Conservation (phyloP, 2,888 invertebrate genomes). For the Metallyticus violacea region DNA sequence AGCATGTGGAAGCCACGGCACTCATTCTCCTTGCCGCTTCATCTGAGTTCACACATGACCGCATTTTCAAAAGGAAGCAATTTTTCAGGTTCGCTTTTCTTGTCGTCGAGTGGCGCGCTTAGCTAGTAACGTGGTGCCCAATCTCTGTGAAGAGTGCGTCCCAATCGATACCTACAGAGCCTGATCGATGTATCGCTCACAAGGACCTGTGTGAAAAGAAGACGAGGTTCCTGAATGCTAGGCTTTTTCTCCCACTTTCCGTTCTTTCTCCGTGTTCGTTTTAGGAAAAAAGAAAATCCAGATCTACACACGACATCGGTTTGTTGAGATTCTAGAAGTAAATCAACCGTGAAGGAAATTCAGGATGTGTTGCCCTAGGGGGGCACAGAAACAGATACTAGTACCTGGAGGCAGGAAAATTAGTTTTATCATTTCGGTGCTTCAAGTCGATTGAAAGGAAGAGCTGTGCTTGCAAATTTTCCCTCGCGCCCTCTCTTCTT, state of each 20-base stretch:
- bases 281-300: not conserved
- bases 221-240: not conserved
- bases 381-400: not conserved
- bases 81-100: not conserved
- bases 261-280: not conserved
- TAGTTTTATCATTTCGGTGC: not conserved
- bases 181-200: not conserved
- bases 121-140: not conserved
- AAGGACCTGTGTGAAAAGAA: not conserved
- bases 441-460: not conserved
- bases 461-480: not conserved
- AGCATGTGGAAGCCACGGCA: not conserved
- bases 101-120: not conserved
- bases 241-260: not conserved
- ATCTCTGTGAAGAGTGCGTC: not conserved
- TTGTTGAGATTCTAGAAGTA: not conserved
- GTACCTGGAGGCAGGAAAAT: not conserved
- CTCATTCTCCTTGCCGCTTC: not conserved
- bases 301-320: not conserved
- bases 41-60: not conserved
- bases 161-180: not conserved
- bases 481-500: not conserved
- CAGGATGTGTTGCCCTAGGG: not conserved
- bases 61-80: not conserved
- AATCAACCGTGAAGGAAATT: not conserved